Evolutionary conservation across 2,888 invertebrate species (phyloP).

Genomic region (Heliconius cydno): DNA sequence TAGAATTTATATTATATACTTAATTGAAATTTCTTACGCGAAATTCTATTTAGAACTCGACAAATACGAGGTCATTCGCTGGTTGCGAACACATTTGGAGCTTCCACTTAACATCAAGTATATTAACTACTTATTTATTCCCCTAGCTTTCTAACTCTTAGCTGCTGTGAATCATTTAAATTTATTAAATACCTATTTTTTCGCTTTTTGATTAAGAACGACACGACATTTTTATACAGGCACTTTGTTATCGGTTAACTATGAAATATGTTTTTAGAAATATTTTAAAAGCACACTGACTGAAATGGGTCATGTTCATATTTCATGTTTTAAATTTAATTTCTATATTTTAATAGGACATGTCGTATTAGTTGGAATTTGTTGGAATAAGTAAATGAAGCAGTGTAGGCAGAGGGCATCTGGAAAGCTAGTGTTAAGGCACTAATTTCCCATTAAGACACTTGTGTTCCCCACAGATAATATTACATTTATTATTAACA

Average conservation of each 20-base stretch:
- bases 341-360: conserved; percentile 8
- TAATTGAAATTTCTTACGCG: no score
- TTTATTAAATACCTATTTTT: conserved; percentile 3
- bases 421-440: no score
- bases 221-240: not conserved
- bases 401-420: no score
- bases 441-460: no score
- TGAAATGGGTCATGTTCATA: conserved; percentile 16
- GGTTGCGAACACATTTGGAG: not conserved
- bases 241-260: not conserved
- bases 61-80: not conserved
- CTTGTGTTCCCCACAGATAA: no score
- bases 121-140: conserved; percentile 34
- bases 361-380: not conserved
- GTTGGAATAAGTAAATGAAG: not conserved
- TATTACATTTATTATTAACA: no score
- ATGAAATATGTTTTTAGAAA: conserved; percentile 10
- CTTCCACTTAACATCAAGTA: conserved; percentile 31
- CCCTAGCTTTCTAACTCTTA: conserved; percentile 30
- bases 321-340: conserved; percentile 8
- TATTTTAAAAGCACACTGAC: conserved; percentile 1
- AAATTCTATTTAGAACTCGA: no score
- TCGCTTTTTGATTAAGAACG: not conserved
- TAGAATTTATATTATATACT: no score
- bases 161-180: conserved; percentile 24